Evolutionary conservation across 2,888 invertebrate species (phyloP).

Genomic region (Chalcosyrphus nemorum): DNA sequence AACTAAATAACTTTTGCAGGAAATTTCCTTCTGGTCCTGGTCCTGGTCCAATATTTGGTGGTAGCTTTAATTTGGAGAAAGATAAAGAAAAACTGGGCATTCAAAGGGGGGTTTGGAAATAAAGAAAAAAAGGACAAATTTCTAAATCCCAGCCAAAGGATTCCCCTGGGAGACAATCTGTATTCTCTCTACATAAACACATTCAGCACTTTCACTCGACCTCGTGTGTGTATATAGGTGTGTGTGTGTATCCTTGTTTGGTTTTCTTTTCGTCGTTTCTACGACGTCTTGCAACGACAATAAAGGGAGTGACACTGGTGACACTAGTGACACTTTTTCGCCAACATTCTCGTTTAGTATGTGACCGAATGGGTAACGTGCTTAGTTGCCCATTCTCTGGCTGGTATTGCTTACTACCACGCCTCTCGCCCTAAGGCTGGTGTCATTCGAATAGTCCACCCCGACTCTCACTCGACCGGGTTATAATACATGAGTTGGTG

Average conservation of each 20-base stretch:
- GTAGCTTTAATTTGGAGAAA: constrained; percentile 57
- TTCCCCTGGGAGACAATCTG: constrained; percentile 68
- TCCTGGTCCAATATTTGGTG: constrained; percentile 66
- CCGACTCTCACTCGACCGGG: background rate
- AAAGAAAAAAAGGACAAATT: constrained; percentile 50
- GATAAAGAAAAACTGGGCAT: constrained; percentile 70
- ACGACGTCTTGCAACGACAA: constrained; percentile 68
- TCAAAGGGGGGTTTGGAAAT: background rate
- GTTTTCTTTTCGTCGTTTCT: constrained; percentile 55
- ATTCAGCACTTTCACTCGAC: constrained; percentile 70
- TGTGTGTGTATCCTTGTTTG: constrained; percentile 20
- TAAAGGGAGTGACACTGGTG: constrained; percentile 71
- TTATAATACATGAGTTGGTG: constrained; percentile 54
- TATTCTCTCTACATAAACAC: constrained; percentile 46
- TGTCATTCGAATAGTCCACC: background rate
- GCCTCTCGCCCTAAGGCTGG: constrained; percentile 37
- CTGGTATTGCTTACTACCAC: constrained; percentile 23
- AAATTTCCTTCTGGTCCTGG: constrained; percentile 31
- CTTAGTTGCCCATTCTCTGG: constrained; percentile 54
- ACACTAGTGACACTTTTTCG: constrained; percentile 72
- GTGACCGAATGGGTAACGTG: constrained; percentile 71
- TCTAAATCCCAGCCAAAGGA: constrained; percentile 67
- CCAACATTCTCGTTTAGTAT: constrained; percentile 72
- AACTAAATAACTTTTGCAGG: constrained; percentile 42
- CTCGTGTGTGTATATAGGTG: background rate